These are phyloP conservation scores for Temnothorax longispinosus DNA, from an alignment of 1,140 invertebrate species.

Conservation along the genomic window DNA sequence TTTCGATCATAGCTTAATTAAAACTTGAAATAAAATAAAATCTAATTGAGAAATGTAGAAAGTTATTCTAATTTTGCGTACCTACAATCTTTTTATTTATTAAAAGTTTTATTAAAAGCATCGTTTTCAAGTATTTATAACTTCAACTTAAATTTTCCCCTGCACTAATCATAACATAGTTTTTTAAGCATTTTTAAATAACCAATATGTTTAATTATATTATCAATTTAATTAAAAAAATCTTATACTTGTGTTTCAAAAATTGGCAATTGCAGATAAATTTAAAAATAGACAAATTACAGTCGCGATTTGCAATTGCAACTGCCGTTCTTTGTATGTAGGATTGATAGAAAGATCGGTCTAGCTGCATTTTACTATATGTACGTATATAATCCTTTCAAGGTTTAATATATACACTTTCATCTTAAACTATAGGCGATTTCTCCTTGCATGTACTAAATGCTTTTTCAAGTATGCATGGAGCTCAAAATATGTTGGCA, in stretches of 20 bases:
- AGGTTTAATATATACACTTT: slow-evolving; percentile 53
- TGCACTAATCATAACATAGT: slow-evolving; percentile 4
- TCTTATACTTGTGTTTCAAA: slow-evolving; percentile 2
- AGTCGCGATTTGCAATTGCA: background rate
- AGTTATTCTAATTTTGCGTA: background rate
- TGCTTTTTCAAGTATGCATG: slow-evolving; percentile 55
- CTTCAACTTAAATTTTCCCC: background rate
- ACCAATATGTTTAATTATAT: background rate
- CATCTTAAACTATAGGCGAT: slow-evolving; percentile 33
- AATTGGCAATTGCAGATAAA: background rate
- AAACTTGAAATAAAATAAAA: background rate
- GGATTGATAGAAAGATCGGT: slow-evolving; percentile 45
- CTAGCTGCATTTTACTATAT: slow-evolving; percentile 16
- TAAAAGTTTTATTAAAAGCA: slow-evolving; percentile 2
- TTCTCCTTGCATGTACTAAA: slow-evolving; percentile 1
- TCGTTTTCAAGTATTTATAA: background rate
- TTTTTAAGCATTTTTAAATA: slow-evolving; percentile 1
- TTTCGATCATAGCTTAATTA: background rate
- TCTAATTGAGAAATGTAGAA: background rate
- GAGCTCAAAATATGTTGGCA: slow-evolving; percentile 54
- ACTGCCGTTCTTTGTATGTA: slow-evolving; percentile 15
- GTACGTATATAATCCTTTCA: slow-evolving; percentile 23
- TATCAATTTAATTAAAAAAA: background rate
- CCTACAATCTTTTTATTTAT: background rate
- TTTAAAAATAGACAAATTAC: slow-evolving; percentile 13